Conservation (phyloP, 2,797 vertebrate genomes). For the Clarias platycephalus region DNA sequence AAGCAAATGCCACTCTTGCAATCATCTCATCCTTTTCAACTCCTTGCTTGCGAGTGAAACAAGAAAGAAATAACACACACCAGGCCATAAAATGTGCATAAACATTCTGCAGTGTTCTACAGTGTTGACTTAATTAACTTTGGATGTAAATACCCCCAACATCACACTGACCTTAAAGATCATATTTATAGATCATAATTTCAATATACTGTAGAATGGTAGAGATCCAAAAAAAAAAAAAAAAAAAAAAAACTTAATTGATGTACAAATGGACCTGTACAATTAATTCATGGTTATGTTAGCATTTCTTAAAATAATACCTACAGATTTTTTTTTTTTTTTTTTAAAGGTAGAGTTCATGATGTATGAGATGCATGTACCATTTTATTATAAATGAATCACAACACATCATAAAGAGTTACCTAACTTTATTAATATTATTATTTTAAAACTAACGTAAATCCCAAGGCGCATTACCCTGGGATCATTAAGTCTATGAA, state of each 20-base stretch:
- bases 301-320: background rate
- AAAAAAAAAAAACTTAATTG: background rate
- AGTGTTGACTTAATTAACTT: background rate
- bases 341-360: background rate
- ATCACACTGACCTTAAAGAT: background rate
- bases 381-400: conserved; percentile 4
- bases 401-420: conserved; percentile 82
- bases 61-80: background rate
- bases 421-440: conserved; percentile 98
- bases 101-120: background rate
- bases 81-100: background rate
- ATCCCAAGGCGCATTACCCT: conserved; percentile 85
- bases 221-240: background rate
- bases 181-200: background rate
- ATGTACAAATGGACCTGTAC: background rate
- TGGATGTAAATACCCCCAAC: background rate
- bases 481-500: conserved; percentile 87
- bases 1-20: background rate
- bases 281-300: background rate
- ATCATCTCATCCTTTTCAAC: background rate
- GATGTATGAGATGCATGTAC: background rate
- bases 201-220: background rate
- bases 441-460: conserved; percentile 92
- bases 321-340: background rate
- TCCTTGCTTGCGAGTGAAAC: background rate